Base-by-base conservation (phyloP, 2,888 invertebrate species). In the Thymelicus acteon region DNA sequence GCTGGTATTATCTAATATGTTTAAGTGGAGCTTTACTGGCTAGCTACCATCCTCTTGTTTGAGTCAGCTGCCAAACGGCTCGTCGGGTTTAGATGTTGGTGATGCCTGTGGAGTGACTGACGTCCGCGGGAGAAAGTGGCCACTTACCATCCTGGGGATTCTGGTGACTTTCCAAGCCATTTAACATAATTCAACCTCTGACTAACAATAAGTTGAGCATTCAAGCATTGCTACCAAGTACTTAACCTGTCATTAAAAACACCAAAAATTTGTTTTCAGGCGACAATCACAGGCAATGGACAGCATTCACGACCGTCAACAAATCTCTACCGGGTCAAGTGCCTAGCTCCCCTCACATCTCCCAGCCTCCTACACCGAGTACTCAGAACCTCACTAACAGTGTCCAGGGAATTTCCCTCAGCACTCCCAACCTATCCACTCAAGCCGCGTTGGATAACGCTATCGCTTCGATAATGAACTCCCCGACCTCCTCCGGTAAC, bases 391-490 rank as follows among this genome's bases (percentile, higher is more conserved):
- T 92, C 1, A 85, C 92, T 0, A 91, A 83, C 79, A 92, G 92
- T 78, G 92, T 92, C 5, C 93, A 93, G 73, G 92, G 92, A 15
- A 93, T 93, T 19, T 89, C 92, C 0, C 82, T 92, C 0, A 80
- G 84, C 75, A 81, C 90, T 6, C 88, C 90, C 2, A 90, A 86
- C 67, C 54, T 89, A 7, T 74, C 79, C 54, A 85, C 90, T 0
- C 93, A 93, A 72, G 86, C 89, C 0, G 90, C 92, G 0, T 60
- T 93, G 0, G 92, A 93, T 72, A 92, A 82, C 73, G 92, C 92
- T 1, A 92, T 93, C 67, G 93, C 93, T 0, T 91, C 91, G 1
- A 88, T 93, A 19, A 91, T 93, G 79, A 87, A 87, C 76, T 90
- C 91, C n/a, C 92, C 92, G 0, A 84, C 88, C 0, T 64, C 82